These are phyloP conservation scores for Cephus nigrinus DNA, from an alignment of 2,888 invertebrate species.

Conservation along the genomic window DNA sequence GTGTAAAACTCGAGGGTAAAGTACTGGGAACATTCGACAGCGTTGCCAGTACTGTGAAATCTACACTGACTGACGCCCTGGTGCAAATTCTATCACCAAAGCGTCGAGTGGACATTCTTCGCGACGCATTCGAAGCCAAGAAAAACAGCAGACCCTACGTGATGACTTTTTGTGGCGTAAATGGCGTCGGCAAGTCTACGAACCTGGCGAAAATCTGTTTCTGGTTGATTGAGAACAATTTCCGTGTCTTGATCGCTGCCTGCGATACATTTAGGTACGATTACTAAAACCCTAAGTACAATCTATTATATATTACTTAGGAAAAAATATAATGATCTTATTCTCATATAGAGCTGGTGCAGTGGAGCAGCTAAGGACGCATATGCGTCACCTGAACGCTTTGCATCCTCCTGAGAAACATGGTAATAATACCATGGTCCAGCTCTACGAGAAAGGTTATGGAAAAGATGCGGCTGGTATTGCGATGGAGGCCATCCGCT, in stretches of 20 bases:
- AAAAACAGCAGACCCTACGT: conserved; percentile 89
- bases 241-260: conserved; percentile 96
- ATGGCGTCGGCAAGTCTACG: conserved; percentile 99
- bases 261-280: conserved; percentile 90
- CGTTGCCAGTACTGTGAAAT: conserved; percentile 87
- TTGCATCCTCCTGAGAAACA: conserved; percentile 87
- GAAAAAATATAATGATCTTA: neutral
- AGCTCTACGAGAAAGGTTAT: conserved; percentile 98
- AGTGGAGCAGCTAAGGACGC: conserved; percentile 97
- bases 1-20: conserved; percentile 90
- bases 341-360: conserved; percentile 84
- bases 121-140: conserved; percentile 94
- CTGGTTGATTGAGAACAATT: conserved; percentile 98
- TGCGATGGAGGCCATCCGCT: conserved; percentile 95
- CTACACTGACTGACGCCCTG: conserved; percentile 89
- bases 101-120: conserved; percentile 93
- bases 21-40: conserved; percentile 95
- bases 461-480: conserved; percentile 99
- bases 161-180: conserved; percentile 98
- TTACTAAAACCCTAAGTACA: neutral
- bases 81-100: conserved; percentile 95
- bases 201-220: conserved; percentile 99
- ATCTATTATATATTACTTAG: neutral
- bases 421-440: conserved; percentile 82
- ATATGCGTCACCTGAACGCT: conserved; percentile 91